These are phyloP conservation scores for Acrocyrtus sp. DNA, from an alignment of 2,888 invertebrate species.

Conservation along the genomic window DNA sequence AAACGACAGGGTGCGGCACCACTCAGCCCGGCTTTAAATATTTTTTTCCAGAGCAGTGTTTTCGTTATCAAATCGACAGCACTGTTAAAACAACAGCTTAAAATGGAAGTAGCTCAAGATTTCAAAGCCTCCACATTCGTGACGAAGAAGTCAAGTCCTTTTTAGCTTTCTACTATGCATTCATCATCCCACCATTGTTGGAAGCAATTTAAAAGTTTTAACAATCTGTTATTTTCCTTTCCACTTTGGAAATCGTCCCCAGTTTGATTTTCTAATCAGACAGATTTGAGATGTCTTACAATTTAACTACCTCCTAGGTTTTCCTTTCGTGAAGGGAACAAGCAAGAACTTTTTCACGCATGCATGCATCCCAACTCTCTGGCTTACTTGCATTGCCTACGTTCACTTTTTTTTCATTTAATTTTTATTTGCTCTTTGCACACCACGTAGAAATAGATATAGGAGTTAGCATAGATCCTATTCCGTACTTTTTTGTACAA, in stretches of 20 bases:
- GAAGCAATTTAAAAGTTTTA: slow-evolving; percentile 4
- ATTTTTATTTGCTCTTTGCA: not conserved
- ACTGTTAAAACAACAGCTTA: no score
- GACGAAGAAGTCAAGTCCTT: not conserved
- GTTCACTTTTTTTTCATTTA: not conserved
- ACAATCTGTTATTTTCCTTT: slow-evolving; percentile 13
- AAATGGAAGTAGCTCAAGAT: no score
- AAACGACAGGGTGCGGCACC: slow-evolving; percentile 28
- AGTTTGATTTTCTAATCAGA: slow-evolving; percentile 20
- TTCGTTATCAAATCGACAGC: no score
- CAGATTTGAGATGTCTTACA: slow-evolving; percentile 11
- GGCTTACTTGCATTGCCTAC: not conserved
- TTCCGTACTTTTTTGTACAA: no score
- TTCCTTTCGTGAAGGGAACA: slow-evolving; percentile 14
- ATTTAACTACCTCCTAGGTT: slow-evolving; percentile 20
- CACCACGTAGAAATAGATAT: no score
- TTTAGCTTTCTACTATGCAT: not conserved
- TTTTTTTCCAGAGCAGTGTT: no score
- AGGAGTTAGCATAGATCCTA: no score
- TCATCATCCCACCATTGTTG: not conserved
- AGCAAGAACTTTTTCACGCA: slow-evolving; percentile 1
- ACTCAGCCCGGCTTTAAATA: not conserved
- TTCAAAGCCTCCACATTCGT: no score
- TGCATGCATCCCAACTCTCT: not conserved
- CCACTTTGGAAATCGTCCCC: slow-evolving; percentile 28